A percentile compares a stretch with the other conserved stretches of the same genome.
phyloP scores from a whole-genome alignment of 1,140 invertebrate species.

The Colletes gigas region DNA sequence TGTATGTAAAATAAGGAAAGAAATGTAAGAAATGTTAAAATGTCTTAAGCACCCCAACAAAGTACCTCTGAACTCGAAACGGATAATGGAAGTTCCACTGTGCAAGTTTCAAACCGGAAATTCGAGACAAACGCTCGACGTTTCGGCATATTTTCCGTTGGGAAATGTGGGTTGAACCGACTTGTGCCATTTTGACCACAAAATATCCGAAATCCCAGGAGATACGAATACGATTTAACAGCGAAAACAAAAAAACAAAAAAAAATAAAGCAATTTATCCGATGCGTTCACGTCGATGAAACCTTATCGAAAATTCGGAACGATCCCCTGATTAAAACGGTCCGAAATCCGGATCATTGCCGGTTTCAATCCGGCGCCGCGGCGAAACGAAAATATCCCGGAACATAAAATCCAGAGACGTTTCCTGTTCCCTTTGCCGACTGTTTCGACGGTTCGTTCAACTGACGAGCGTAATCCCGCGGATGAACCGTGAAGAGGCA shows the following conservation, averaged over 20 bases:
- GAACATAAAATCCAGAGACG: slow-evolving; percentile 24
- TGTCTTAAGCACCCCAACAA: no score
- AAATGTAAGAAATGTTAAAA: no score
- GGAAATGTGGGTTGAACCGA: no score
- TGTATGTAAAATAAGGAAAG: no score
- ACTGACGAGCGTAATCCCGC: slow-evolving; percentile 45
- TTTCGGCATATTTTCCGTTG: no score
- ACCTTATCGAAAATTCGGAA: background rate
- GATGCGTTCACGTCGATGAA: background rate
- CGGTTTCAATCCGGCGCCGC: background rate
- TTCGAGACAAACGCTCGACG: no score
- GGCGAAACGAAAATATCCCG: slow-evolving; percentile 17
- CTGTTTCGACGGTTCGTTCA: slow-evolving; percentile 22
- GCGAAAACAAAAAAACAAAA: background rate
- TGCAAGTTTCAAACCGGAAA: no score
- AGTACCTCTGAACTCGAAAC: no score
- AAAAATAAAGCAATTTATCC: background rate
- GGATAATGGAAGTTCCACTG: no score
- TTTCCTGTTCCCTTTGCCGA: background rate
- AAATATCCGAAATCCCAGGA: background rate
- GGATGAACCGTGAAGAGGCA: slow-evolving; percentile 42
- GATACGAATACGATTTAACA: background rate
- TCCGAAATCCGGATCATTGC: background rate
- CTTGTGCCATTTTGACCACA: background rate
- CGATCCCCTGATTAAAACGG: background rate